Conservation (phyloP, 2,797 vertebrate species). For the Sparus aurata region DNA sequence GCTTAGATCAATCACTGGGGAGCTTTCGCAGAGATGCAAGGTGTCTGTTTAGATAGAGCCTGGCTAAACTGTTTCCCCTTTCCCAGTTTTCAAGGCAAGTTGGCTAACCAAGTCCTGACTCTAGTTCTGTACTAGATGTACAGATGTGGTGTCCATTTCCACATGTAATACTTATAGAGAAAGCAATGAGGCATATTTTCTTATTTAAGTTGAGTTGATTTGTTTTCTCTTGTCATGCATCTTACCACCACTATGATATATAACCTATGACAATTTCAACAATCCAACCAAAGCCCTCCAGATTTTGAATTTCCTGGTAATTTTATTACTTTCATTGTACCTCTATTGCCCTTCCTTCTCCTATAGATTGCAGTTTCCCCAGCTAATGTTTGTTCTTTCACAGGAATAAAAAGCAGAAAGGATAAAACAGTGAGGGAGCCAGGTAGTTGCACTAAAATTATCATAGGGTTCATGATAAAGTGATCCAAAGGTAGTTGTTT, state of each 20-base stretch:
- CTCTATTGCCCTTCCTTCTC: background rate
- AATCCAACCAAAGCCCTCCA: background rate
- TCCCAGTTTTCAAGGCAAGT: background rate
- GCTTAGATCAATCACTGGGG: too few relatives aligned
- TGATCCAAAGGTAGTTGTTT: slow-evolving; percentile 13
- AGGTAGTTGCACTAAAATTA: slow-evolving; percentile 25
- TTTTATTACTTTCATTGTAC: background rate
- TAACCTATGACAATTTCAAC: background rate
- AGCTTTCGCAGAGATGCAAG: background rate
- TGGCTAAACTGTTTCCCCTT: background rate
- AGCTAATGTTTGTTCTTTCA: background rate
- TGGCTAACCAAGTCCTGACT: too few relatives aligned
- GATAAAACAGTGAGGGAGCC: background rate
- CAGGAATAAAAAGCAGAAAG: background rate
- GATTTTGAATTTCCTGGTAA: background rate
- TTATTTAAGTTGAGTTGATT: background rate
- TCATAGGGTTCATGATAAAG: slow-evolving; percentile 26
- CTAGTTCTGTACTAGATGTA: too few relatives aligned
- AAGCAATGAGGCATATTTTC: background rate
- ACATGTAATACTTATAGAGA: background rate
- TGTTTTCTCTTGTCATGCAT: background rate
- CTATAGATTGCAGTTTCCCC: background rate
- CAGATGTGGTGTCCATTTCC: too few relatives aligned
- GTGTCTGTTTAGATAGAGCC: background rate
- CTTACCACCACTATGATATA: background rate